Evolutionary conservation across 2,888 invertebrate genomes (phyloP), one percentile per base, ranked within the genome.

Genomic region (Sisyra nigra): DNA sequence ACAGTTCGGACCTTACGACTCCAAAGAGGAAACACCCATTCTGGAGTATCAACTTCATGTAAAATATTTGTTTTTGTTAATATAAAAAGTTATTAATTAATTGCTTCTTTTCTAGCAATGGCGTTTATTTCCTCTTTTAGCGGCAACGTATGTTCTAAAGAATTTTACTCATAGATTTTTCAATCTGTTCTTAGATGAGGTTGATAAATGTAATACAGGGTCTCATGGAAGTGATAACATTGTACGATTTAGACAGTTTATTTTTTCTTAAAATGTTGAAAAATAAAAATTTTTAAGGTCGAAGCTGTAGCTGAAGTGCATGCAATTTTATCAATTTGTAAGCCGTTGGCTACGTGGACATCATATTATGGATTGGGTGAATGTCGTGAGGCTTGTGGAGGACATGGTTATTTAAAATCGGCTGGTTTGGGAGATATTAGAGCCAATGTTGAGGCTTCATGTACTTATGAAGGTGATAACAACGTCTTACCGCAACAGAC

Each of bases 401-500:
- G 91, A 7, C 87, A 89, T 59, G 89, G 88, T 1, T 86, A 78
- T 59, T 67, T 84, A 38, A 76, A 76, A 68, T 79, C 81, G n/a
- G 74, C 89, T 13, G 80, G 87, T 51, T 66, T 94, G 17, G 91
- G 91, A 30, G 82, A 84, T 48, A 67, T 94, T 46, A 71, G 89
- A 8, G 78, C 78, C 55, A 85, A 86, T 61, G 83, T 88, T 60
- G 94, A 94, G 60, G 83, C 92, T 0, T 81, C 83, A 33, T 83
- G 86, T 44, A 93, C 93, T 0, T 91, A 89, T 60, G 93, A 93
- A 60, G 92, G 93, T 1, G 92, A 93, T 64, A 93, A 93, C 65
- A 91, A 86, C 61, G 91, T 93, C 15, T 67, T 94, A 3, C 72
- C 83, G 0, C 92, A 92, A 56, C 92, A 92, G 61, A 79, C 87